Conservation (phyloP, 2,113 vertebrate species). For the Ovis aries region ARS-UI_Ramb_v3.0 NC_056057.1:79723501-79724000, state of each 20-base stretch:
- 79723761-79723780: background rate
- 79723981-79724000: background rate
- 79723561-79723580: background rate
- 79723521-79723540: background rate
- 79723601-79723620: background rate
- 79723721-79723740: background rate
- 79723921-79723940: background rate
- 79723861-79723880: background rate
- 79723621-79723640: background rate
- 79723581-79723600: background rate
- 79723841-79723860: background rate
- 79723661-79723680: background rate
- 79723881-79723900: background rate
- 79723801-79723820: background rate
- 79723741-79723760: background rate
- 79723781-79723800: background rate
- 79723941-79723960: background rate
- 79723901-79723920: background rate
- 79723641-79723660: background rate
- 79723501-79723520: background rate
- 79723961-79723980: background rate
- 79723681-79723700: background rate
- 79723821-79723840: background rate
- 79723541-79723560: background rate
- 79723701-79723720: background rate